Percentiles rank a stretch among this genome's conserved stretches.
phyloP scores from a whole-genome alignment of 2,797 vertebrate species.

The Enteromius anoplus region DNA sequence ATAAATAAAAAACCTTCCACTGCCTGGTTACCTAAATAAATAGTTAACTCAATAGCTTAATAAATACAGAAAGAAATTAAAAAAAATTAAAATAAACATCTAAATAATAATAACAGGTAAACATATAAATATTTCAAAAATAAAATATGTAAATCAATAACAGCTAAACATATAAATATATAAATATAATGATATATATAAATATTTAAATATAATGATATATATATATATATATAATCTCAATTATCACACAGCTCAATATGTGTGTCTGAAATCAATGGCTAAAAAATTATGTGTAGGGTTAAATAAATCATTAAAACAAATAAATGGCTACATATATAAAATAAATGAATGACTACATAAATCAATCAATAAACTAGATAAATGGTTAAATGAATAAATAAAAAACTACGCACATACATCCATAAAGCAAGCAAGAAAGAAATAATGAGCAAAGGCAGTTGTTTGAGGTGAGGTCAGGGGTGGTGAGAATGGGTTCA shows the following conservation, averaged over 20 bases:
- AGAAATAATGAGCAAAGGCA: not conserved
- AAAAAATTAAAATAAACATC: not conserved
- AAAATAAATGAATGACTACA: not conserved
- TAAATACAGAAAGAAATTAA: not conserved
- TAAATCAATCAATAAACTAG: not conserved
- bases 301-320: no score
- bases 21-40: not conserved
- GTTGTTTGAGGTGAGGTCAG: conserved; percentile 21
- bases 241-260: no score
- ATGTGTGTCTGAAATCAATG: no score
- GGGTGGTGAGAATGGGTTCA: conserved; percentile 16
- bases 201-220: no score
- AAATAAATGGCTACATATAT: not conserved
- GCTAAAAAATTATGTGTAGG: not conserved
- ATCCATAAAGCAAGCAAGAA: not conserved
- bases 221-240: no score
- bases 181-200: no score
- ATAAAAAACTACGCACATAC: not conserved
- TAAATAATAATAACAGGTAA: not conserved
- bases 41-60: not conserved
- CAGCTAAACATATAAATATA: not conserved
- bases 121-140: no score
- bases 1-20: not conserved
- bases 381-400: not conserved
- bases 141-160: not conserved